Evolutionary conservation across 2,797 vertebrate genomes (phyloP), one percentile per base, ranked within the genome.

Genomic region (Fistularia tabacaria): DNA sequence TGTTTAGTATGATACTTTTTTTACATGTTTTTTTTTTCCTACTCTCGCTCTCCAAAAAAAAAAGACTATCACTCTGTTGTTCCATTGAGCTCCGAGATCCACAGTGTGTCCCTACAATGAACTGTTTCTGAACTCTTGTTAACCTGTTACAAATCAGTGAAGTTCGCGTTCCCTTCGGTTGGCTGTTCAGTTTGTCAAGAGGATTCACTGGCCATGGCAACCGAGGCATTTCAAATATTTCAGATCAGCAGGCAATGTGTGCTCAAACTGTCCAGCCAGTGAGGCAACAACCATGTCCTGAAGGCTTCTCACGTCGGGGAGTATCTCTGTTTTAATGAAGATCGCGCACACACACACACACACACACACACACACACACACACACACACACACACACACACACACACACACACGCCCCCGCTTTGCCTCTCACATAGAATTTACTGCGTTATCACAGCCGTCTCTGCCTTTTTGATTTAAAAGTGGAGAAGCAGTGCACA

Each of bases 291-390:
- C 57, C 47, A 50, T 72, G 64, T 62, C 62, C 73, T 73, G 39
- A 6, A 81, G 74, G 70, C 69, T 41, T 76, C 72, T 73, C 67
- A 57, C 72, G 67, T 76, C 46, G 1, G 66, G 51, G 62, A 76
- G 52, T 55, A 52, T 73, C 59, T 77, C 47, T 45, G 49, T 71
- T 62, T 56, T 73, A 76, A 81, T 73, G 71, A 72, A 70, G 64
- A 69, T 76, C 52, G 46, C 57, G 62, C 64, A n/a, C n/a, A n/a
- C n/a, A n/a, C n/a, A n/a, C n/a, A n/a, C n/a, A n/a, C n/a, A n/a
- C n/a, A n/a, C n/a, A n/a, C n/a, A n/a, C n/a, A n/a, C n/a, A n/a
- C n/a, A n/a, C n/a, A n/a, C n/a, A n/a, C n/a, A n/a, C n/a, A n/a
- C n/a, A n/a, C n/a, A n/a, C n/a, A n/a, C n/a, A n/a, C n/a, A n/a